Percentiles rank a stretch among this genome's conserved stretches.
Evolutionary conservation across 2,113 vertebrate genomes (phyloP).

Genomic region (Falcunculus frontatus): DNA sequence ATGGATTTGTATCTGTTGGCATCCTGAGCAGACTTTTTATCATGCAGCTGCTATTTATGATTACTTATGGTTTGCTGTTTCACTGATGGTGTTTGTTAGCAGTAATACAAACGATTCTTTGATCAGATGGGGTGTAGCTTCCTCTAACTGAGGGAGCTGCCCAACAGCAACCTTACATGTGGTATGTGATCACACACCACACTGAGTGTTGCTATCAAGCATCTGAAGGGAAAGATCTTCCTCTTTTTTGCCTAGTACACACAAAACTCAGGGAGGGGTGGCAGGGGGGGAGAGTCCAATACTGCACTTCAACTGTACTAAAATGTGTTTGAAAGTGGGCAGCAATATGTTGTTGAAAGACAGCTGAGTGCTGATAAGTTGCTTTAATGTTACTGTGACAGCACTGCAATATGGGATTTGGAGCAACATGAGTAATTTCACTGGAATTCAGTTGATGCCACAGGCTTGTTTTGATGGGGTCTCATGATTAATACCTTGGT

Average conservation of each 20-base stretch:
- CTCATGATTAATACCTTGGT: constrained; percentile 1
- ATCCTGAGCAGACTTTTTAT: background rate
- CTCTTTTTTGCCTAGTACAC: background rate
- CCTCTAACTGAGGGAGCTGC: background rate
- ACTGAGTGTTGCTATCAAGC: background rate
- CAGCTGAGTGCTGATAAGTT: background rate
- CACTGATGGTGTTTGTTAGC: background rate
- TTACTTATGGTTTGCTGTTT: background rate
- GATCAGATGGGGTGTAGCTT: background rate
- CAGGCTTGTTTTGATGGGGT: background rate
- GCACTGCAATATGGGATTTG: background rate
- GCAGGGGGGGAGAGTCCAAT: rapidly evolving
- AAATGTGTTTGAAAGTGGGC: background rate
- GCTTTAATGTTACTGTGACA: background rate
- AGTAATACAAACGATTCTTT: background rate
- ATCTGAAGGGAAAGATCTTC: background rate
- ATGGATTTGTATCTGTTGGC: background rate
- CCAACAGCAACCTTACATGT: background rate
- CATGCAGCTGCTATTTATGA: background rate
- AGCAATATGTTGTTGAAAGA: background rate
- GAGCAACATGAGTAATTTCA: background rate
- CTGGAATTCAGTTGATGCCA: background rate
- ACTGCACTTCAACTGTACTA: background rate
- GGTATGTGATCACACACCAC: rapidly evolving
- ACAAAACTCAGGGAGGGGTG: background rate